Conservation (phyloP, 2,888 invertebrate genomes). For the Catocala nupta region DNA sequence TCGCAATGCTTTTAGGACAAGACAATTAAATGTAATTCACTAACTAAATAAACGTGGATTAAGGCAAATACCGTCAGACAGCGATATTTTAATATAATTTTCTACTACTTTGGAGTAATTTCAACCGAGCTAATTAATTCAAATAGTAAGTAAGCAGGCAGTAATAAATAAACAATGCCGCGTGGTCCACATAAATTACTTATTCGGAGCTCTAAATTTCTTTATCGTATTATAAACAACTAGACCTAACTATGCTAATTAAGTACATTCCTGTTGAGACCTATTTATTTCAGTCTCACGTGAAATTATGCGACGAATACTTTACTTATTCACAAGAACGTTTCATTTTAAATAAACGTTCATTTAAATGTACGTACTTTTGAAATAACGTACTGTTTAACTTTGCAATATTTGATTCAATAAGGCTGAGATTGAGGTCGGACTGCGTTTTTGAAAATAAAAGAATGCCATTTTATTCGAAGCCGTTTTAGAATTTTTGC, state of each 20-base stretch:
- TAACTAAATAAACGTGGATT: too few species aligned
- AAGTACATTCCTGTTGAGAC: not conserved
- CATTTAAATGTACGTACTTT: not conserved
- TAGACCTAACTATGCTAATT: not conserved
- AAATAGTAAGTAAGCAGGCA: slow-evolving; percentile 31
- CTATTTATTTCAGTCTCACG: slow-evolving; percentile 38
- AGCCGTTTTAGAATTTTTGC: not conserved
- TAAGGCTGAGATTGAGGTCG: slow-evolving; percentile 7
- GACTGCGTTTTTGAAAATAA: slow-evolving; percentile 4
- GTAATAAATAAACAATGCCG: slow-evolving; percentile 46
- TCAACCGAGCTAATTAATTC: slow-evolving; percentile 37
- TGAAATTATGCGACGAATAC: slow-evolving; percentile 24
- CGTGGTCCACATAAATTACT: slow-evolving; percentile 39
- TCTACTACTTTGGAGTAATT: slow-evolving; percentile 20
- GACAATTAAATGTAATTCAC: too few species aligned
- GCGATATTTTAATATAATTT: slow-evolving; percentile 9
- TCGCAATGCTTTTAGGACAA: too few species aligned
- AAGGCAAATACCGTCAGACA: not conserved
- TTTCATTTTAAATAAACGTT: not conserved
- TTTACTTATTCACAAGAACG: not conserved
- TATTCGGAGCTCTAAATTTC: slow-evolving; percentile 48
- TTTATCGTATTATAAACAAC: slow-evolving; percentile 40
- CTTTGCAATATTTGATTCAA: slow-evolving; percentile 14
- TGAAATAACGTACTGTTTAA: slow-evolving; percentile 5
- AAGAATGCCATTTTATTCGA: slow-evolving; percentile 13